phyloP scores from a whole-genome alignment of 1,140 invertebrate species.

The Trissolcus basalis region DNA sequence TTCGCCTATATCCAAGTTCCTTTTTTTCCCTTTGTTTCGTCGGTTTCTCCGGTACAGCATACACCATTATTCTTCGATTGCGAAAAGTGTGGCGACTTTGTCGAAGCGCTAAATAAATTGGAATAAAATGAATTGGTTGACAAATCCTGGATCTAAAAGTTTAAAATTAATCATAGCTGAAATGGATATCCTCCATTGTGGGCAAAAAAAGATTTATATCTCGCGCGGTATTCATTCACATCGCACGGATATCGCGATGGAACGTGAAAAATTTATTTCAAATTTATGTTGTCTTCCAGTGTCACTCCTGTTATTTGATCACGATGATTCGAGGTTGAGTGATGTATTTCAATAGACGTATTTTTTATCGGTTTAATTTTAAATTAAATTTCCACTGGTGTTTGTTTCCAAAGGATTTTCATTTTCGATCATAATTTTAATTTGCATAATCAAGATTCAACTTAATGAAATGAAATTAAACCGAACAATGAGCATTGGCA shows the following conservation, averaged over 20 bases:
- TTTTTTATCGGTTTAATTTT: not conserved
- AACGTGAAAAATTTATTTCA: not conserved
- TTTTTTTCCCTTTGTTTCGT: conserved; percentile 12
- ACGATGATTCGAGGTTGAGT: not conserved
- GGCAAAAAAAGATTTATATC: conserved; percentile 13
- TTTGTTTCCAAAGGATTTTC: no score
- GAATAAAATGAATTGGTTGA: conserved; percentile 34
- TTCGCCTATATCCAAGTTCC: not conserved
- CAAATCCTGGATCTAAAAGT: conserved; percentile 27
- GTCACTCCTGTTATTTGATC: not conserved
- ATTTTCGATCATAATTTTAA: no score
- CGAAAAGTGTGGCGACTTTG: conserved; percentile 30
- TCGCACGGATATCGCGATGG: not conserved
- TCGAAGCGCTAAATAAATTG: conserved; percentile 33
- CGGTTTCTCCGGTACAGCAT: not conserved
- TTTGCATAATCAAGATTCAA: no score
- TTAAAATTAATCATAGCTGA: conserved; percentile 33
- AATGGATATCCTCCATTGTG: conserved; percentile 13
- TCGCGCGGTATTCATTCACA: conserved; percentile 5
- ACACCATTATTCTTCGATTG: conserved; percentile 28
- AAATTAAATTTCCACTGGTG: no score
- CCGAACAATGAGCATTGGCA: no score
- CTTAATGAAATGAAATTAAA: no score
- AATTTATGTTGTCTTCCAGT: conserved; percentile 1
- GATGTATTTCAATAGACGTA: not conserved